phyloP scores from a whole-genome alignment of 2,888 invertebrate species.

The Ommatoiulus sabulosus region DNA sequence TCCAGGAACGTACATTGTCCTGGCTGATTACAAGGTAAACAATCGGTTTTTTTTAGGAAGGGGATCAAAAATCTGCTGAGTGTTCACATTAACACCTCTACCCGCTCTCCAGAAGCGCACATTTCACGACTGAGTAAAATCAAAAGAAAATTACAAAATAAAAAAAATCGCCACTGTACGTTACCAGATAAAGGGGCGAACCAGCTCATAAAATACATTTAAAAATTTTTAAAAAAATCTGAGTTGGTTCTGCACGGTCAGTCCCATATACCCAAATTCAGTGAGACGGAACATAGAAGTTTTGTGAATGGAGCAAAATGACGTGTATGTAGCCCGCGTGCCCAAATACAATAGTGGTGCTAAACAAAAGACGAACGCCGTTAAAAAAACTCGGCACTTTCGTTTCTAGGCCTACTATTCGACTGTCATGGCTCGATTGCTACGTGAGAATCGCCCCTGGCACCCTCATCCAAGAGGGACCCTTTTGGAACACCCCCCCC shows the following conservation, averaged over 20 bases:
- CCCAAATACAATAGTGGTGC: constrained; percentile 26
- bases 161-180: background rate
- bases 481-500: background rate
- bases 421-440: constrained; percentile 35
- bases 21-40: constrained; percentile 35
- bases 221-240: background rate
- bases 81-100: constrained; percentile 18
- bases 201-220: constrained; percentile 13
- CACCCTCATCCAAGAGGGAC: background rate
- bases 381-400: constrained; percentile 13
- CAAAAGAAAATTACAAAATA: constrained; percentile 29
- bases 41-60: background rate
- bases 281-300: background rate
- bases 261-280: constrained; percentile 45
- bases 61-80: constrained; percentile 21
- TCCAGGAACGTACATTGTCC: constrained; percentile 25
- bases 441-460: constrained; percentile 44
- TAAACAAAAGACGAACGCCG: background rate
- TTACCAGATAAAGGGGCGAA: constrained; percentile 41
- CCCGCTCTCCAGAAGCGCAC: background rate
- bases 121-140: constrained; percentile 34
- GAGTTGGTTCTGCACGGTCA: constrained; percentile 22
- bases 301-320: constrained; percentile 39
- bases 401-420: background rate
- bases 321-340: constrained; percentile 37